Evolutionary conservation across 1,140 invertebrate genomes (phyloP).

Genomic region (Drosophila athabasca): DNA sequence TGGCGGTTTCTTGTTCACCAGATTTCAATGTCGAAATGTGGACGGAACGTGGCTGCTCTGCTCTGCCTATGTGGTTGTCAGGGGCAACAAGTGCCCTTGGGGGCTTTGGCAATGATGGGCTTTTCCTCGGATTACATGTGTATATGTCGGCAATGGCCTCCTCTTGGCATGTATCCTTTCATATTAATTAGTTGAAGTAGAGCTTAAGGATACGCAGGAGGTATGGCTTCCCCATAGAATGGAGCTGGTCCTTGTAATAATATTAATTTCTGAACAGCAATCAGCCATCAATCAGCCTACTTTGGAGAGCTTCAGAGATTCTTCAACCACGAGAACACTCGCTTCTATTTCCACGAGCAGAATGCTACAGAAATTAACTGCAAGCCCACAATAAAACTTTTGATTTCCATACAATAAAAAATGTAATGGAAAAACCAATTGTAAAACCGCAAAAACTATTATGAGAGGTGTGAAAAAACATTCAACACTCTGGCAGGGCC

Average conservation of each 20-base stretch:
- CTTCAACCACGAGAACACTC: no score
- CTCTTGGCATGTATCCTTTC: constrained; percentile 26
- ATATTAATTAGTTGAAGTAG: constrained; percentile 50
- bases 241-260: no score
- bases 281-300: no score
- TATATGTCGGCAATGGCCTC: constrained; percentile 12
- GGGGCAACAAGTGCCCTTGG: constrained; percentile 51
- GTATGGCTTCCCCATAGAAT: no score
- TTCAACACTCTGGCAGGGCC: constrained; percentile 42
- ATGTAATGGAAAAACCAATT: background rate
- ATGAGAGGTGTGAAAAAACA: constrained; percentile 51
- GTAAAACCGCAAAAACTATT: constrained; percentile 55
- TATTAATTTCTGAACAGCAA: no score
- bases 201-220: background rate
- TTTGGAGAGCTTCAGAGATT: no score
- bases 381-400: constrained; percentile 13
- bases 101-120: constrained; percentile 14
- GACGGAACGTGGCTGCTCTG: background rate
- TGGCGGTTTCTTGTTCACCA: constrained; percentile 42
- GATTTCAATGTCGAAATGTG: constrained; percentile 54
- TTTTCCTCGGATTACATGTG: constrained; percentile 55
- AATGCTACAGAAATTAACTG: constrained; percentile 13
- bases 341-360: no score
- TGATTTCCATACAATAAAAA: background rate
- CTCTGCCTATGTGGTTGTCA: constrained; percentile 22